These are phyloP conservation scores for Blastobasis adustella DNA, from an alignment of 2,888 invertebrate genomes.

Conservation along the genomic window DNA sequence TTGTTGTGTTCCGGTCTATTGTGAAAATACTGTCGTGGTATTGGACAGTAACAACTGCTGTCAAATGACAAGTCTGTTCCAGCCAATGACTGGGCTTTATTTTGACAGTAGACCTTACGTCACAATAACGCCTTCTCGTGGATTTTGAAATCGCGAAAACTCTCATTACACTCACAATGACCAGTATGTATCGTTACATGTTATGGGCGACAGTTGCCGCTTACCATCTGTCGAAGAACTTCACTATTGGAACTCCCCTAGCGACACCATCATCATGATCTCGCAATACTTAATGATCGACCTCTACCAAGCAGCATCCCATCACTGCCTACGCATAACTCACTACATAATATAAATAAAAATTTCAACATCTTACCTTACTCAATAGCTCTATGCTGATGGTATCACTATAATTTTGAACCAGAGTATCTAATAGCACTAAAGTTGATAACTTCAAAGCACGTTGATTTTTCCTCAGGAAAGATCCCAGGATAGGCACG, in stretches of 20 bases:
- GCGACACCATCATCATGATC: background rate
- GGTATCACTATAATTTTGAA: constrained; percentile 87
- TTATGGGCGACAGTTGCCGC: too few species aligned
- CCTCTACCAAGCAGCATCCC: background rate
- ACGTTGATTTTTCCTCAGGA: constrained; percentile 96
- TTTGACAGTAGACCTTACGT: too few species aligned
- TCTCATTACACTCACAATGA: too few species aligned
- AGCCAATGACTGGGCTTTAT: too few species aligned
- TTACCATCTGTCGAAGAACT: too few species aligned
- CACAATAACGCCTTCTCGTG: too few species aligned
- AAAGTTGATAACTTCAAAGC: constrained; percentile 94
- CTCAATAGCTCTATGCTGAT: constrained; percentile 82
- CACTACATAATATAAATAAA: background rate
- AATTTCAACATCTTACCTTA: constrained; percentile 64
- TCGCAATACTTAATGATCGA: background rate
- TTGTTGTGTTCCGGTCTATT: too few species aligned
- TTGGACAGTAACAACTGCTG: too few species aligned
- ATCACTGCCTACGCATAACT: background rate
- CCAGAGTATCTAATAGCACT: constrained; percentile 90
- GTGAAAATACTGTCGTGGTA: too few species aligned
- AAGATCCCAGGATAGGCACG: constrained; percentile 93
- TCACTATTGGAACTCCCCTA: background rate
- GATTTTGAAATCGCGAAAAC: too few species aligned
- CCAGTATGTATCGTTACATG: too few species aligned
- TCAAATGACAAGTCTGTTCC: too few species aligned